Percentiles rank a stretch among this genome's conserved stretches.
Evolutionary conservation across 2,888 invertebrate species (phyloP).

Genomic region (Mycogona germanica): DNA sequence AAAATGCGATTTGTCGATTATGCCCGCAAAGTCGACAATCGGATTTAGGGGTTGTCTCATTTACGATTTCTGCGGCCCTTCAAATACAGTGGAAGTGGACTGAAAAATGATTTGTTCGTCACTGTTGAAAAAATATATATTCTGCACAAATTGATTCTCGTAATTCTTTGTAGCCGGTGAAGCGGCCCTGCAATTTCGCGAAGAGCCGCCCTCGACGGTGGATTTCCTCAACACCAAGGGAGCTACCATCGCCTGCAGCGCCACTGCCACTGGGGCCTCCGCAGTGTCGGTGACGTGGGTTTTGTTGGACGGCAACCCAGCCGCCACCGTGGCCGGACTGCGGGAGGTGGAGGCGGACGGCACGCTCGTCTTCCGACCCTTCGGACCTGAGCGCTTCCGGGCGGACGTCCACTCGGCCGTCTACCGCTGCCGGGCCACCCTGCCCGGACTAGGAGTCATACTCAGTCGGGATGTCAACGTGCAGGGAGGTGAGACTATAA

Average conservation of each 20-base stretch:
- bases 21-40: too few species aligned
- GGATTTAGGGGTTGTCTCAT: too few species aligned
- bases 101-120: too few species aligned
- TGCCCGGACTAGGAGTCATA: slow-evolving; percentile 18
- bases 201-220: slow-evolving; percentile 8
- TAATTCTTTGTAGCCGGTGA: too few species aligned
- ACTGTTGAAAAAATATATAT: too few species aligned
- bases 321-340: slow-evolving; percentile 45
- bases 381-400: slow-evolving; percentile 7
- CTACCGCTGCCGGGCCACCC: slow-evolving; percentile 19
- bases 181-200: background rate
- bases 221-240: slow-evolving; percentile 17
- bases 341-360: slow-evolving; percentile 4
- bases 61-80: too few species aligned
- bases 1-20: too few species aligned
- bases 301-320: slow-evolving; percentile 42
- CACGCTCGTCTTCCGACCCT: slow-evolving; percentile 1
- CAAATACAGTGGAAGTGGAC: too few species aligned
- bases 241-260: background rate
- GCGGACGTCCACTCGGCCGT: slow-evolving; percentile 12
- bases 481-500: slow-evolving; percentile 7
- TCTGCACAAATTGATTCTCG: too few species aligned
- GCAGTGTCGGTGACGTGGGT: slow-evolving; percentile 4
- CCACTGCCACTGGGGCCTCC: slow-evolving; percentile 13
- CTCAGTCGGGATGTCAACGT: slow-evolving; percentile 9